Conservation (phyloP, 2,113 vertebrate genomes). For the Oceanodroma tethys region DNA sequence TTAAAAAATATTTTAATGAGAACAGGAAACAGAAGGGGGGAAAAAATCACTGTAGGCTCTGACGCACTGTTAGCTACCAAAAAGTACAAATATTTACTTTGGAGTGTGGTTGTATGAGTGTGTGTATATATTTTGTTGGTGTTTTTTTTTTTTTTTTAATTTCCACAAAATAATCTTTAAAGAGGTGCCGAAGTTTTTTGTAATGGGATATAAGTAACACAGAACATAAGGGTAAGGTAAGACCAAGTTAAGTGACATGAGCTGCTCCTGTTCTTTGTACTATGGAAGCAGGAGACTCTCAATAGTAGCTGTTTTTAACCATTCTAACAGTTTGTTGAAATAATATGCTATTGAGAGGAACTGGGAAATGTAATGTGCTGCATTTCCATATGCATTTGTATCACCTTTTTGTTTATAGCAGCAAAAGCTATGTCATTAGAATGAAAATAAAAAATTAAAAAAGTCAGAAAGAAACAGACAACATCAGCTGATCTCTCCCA, state of each 20-base stretch:
- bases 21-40: neutral
- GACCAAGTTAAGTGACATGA: neutral
- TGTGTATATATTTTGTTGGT: neutral
- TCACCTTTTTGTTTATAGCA: neutral
- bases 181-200: neutral
- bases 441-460: neutral
- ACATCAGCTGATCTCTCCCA: neutral
- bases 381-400: neutral
- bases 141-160: neutral
- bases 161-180: neutral
- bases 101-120: neutral
- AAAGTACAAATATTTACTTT: conserved; percentile 6
- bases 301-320: neutral
- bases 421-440: neutral
- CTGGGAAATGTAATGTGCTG: neutral
- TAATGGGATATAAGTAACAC: neutral
- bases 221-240: neutral
- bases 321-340: neutral
- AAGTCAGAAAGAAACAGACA: neutral
- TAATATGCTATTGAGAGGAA: neutral
- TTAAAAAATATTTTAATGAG: conserved; percentile 60
- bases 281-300: neutral
- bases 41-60: neutral
- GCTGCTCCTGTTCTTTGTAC: neutral
- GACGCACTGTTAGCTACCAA: neutral